Conservation (phyloP, 1,140 invertebrate genomes). For the Varroa destructor region DNA sequence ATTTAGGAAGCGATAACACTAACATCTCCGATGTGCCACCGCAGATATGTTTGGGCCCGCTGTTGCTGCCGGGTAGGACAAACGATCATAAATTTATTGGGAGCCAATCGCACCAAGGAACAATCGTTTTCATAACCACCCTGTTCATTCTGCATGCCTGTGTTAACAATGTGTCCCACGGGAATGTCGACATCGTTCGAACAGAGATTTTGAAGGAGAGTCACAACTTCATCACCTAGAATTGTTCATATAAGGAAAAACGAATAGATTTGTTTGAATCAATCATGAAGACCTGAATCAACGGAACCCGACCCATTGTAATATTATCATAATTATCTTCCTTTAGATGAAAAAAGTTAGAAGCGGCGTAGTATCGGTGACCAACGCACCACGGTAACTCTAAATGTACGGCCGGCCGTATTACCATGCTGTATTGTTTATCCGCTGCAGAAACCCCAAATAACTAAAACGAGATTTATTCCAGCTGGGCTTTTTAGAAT, state of each 20-base stretch:
- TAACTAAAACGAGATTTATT: too few species aligned
- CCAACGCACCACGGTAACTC: too few species aligned
- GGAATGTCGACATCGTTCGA: slow-evolving; percentile 93
- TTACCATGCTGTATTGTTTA: too few species aligned
- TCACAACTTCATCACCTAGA: slow-evolving; percentile 70
- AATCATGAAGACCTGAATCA: slow-evolving; percentile 6
- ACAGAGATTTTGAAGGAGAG: slow-evolving; percentile 80
- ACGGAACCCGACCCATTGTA: neutral
- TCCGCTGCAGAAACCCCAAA: too few species aligned
- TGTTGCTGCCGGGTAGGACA: slow-evolving; percentile 94
- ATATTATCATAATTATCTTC: slow-evolving; percentile 27
- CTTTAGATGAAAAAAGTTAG: neutral
- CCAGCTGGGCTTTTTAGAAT: too few species aligned
- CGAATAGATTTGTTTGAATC: slow-evolving; percentile 28
- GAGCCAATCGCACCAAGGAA: slow-evolving; percentile 69
- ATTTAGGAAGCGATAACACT: neutral
- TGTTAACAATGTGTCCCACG: slow-evolving; percentile 85
- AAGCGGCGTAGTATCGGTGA: too few species aligned
- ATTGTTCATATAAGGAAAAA: slow-evolving; percentile 46
- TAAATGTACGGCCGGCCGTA: too few species aligned
- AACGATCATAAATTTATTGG: slow-evolving; percentile 96
- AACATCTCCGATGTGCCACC: slow-evolving; percentile 53
- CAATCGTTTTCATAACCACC: slow-evolving; percentile 99
- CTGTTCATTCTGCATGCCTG: slow-evolving; percentile 87
- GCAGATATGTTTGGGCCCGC: slow-evolving; percentile 79